A percentile compares a stretch with the other conserved stretches of the same genome.
These are phyloP conservation scores for Gulo gulo DNA, from an alignment of 2,113 vertebrate species.

Conservation along the genomic window DNA sequence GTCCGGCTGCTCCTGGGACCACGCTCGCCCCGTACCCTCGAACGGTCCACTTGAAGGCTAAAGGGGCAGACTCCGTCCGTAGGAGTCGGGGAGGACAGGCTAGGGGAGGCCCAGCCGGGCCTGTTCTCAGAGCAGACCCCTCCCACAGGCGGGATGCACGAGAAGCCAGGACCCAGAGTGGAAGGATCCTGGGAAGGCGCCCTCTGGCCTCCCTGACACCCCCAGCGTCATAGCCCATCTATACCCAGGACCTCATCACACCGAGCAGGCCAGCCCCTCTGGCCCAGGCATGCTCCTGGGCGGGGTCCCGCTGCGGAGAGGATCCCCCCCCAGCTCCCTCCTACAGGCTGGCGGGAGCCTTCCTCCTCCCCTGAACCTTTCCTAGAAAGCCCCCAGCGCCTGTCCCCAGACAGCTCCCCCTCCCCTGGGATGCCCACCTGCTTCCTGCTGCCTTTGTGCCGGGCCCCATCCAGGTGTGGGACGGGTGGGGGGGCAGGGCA, in stretches of 20 bases:
- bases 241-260: neutral
- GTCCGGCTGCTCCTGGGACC: neutral
- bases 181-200: neutral
- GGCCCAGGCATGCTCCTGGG: neutral
- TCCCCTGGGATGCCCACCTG: neutral
- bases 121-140: neutral
- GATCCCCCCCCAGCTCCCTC: neutral
- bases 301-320: neutral
- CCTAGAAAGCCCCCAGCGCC: neutral
- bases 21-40: neutral
- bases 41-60: no score
- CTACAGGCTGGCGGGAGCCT: neutral
- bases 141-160: fast-evolving
- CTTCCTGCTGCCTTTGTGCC: no score
- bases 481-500: no score
- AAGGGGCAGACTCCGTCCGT: no score
- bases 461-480: neutral
- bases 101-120: neutral
- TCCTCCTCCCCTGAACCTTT: neutral
- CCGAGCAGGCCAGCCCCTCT: neutral
- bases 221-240: neutral
- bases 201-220: no score
- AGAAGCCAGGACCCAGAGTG: neutral
- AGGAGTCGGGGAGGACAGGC: neutral
- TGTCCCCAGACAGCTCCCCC: no score